Conservation (phyloP, 1,140 invertebrate species). For the Teleogryllus occipitalis region DNA sequence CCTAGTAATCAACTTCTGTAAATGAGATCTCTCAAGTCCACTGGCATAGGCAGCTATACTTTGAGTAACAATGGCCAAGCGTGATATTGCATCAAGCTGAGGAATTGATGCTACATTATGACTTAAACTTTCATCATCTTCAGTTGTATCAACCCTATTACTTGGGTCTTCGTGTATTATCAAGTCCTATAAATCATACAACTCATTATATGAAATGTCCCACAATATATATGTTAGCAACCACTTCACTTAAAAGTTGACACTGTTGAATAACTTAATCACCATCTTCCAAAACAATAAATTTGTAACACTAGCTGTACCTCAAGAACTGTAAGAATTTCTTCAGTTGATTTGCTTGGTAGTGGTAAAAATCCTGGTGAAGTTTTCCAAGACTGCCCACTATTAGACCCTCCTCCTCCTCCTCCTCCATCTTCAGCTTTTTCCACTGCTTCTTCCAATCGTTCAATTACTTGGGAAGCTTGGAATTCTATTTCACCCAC, state of each 20-base stretch:
- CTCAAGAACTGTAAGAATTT: conserved; percentile 39
- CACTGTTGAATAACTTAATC: neutral
- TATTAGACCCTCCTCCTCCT: conserved; percentile 23
- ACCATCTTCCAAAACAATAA: neutral
- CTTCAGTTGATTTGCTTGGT: conserved; percentile 33
- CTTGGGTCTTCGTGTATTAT: conserved; percentile 38
- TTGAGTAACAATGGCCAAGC: conserved; percentile 61
- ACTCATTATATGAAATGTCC: neutral
- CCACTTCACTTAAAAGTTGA: neutral
- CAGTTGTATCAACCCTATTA: conserved; percentile 26
- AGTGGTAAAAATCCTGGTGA: conserved; percentile 37
- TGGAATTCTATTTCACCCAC: conserved; percentile 53
- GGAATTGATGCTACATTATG: conserved; percentile 37
- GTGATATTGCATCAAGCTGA: conserved; percentile 49
- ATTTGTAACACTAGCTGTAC: conserved; percentile 28
- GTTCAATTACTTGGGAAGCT: conserved; percentile 54
- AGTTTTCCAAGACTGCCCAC: conserved; percentile 34
- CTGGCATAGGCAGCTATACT: conserved; percentile 65
- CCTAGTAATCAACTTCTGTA: conserved; percentile 58
- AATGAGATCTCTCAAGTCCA: conserved; percentile 56
- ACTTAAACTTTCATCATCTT: conserved; percentile 33
- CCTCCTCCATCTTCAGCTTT: conserved; percentile 38
- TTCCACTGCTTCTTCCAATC: conserved; percentile 51
- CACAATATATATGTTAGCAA: neutral
- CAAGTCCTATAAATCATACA: conserved; percentile 35